Conservation (phyloP, 2,113 vertebrate species). For the Lophura nycthemera region DNA sequence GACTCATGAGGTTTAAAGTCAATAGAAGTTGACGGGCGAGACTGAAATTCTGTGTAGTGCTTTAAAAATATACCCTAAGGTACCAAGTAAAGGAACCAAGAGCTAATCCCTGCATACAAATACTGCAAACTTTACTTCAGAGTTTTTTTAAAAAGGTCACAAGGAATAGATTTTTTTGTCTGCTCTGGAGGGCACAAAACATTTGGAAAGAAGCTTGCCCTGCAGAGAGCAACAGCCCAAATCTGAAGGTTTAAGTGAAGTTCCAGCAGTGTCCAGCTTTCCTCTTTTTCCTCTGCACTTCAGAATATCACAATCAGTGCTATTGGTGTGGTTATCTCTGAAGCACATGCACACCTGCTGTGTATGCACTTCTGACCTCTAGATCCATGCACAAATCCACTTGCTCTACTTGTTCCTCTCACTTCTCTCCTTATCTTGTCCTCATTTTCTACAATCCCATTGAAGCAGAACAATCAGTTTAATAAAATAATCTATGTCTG, state of each 20-base stretch:
- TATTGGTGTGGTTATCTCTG: neutral
- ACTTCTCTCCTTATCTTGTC: neutral
- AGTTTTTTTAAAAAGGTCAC: slow-evolving; percentile 9
- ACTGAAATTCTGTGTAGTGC: neutral
- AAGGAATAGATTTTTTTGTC: slow-evolving; percentile 4
- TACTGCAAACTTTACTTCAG: slow-evolving; percentile 36
- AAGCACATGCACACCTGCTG: neutral
- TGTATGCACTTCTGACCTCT: neutral
- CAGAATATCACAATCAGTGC: neutral
- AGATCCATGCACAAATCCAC: neutral
- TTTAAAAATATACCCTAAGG: slow-evolving; percentile 62
- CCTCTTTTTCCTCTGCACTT: neutral
- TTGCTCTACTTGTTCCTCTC: neutral
- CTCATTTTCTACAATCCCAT: neutral
- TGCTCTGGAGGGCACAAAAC: slow-evolving; percentile 9
- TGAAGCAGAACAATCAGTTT: neutral
- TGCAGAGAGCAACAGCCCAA: neutral
- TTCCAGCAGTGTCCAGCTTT: neutral
- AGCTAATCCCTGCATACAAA: slow-evolving; percentile 61
- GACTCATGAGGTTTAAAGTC: slow-evolving; percentile 71
- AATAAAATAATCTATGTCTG: neutral
- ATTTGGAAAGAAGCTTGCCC: slow-evolving; percentile 15
- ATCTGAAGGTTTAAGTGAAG: neutral
- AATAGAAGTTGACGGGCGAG: slow-evolving; percentile 61
- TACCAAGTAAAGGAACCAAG: slow-evolving; percentile 43